Percentiles rank a stretch among this genome's conserved stretches.
Evolutionary conservation across 2,888 invertebrate genomes (phyloP).

Genomic region (Stenotaenia linearis): DNA sequence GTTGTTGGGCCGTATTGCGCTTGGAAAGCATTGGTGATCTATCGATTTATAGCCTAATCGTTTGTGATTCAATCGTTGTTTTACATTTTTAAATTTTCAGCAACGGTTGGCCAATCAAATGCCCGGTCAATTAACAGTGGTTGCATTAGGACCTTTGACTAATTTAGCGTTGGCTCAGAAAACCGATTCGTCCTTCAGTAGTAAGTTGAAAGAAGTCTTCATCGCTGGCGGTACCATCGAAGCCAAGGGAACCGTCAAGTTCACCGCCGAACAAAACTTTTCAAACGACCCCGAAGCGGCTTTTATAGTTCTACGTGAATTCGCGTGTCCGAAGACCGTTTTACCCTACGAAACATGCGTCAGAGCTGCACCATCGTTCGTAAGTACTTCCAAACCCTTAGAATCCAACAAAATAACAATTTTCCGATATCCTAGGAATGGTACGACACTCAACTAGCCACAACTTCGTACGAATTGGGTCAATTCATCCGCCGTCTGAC

Average conservation of each 20-base stretch:
- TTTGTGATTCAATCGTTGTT: background rate
- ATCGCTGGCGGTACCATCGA: constrained; percentile 40
- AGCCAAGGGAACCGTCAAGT: constrained; percentile 54
- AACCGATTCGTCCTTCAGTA: constrained; percentile 21
- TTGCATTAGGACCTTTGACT: constrained; percentile 24
- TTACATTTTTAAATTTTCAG: background rate
- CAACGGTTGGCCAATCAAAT: background rate
- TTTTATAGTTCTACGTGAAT: constrained; percentile 59
- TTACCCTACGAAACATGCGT: constrained; percentile 66
- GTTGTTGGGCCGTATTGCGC: background rate
- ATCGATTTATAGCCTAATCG: background rate
- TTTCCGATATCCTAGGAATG: too few species aligned
- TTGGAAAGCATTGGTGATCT: background rate
- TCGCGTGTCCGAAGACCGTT: constrained; percentile 55
- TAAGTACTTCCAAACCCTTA: constrained; percentile 42
- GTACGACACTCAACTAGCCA: background rate
- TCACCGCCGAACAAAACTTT: constrained; percentile 71
- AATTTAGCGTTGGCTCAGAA: constrained; percentile 31
- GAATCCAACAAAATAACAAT: too few species aligned
- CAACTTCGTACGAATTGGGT: background rate
- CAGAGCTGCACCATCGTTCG: constrained; percentile 46
- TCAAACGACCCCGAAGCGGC: constrained; percentile 71
- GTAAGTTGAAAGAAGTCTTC: constrained; percentile 21
- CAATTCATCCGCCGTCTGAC: background rate
- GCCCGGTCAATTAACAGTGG: constrained; percentile 27